Base-by-base conservation (phyloP, 2,888 invertebrate genomes). In the Arge pagana region DNA sequence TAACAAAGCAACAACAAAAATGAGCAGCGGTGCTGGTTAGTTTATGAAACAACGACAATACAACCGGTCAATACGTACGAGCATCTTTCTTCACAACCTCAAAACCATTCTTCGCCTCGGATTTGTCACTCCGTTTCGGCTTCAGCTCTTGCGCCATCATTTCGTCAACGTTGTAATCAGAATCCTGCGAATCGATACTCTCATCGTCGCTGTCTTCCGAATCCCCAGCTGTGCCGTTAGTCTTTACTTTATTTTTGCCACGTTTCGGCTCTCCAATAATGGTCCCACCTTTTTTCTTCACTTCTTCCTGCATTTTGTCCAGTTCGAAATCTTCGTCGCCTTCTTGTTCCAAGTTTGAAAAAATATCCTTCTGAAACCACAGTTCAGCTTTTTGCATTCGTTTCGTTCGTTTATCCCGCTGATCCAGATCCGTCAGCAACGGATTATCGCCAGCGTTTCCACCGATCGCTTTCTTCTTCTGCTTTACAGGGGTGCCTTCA, bases 251-350 rank as follows among this genome's bases (percentile, higher is more conserved):
- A 41, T 52, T 51, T 40, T 54, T 62, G 55, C 21, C 31, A 23
- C 42, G 42, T 26, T 50, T 31, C 11, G 15, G 21, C 39, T 70
- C 68, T 1, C 77, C 78, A 35, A 78, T 64, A n/a, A 80, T 71
- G 49, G 65, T 65, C 4, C 77, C 83, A 60, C 92, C 92, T 78
- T 89, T 89, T 58, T 83, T 83, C 64, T 86, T 86, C 62, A 84
- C 88, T 30, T 84, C 82, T 62, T 85, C 84, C 2, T 86, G 83
- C 78, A 94, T 81, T 70, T 86, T 86, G 68, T 94, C 90, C 5
- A 96, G 81, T 78, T 96, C 96, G 18, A 83, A 84, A 62, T 93
- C 93, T 74, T 93, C 94, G 69, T 93, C 94, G 37, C 87, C 88
- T 52, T 92, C 93, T 54, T 87, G 84, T 59, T 89, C 85, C 16